A percentile compares a stretch with the other conserved stretches of the same genome.
Conservation (phyloP, 2,113 vertebrate species). For the Zosterops japonicus region DNA sequence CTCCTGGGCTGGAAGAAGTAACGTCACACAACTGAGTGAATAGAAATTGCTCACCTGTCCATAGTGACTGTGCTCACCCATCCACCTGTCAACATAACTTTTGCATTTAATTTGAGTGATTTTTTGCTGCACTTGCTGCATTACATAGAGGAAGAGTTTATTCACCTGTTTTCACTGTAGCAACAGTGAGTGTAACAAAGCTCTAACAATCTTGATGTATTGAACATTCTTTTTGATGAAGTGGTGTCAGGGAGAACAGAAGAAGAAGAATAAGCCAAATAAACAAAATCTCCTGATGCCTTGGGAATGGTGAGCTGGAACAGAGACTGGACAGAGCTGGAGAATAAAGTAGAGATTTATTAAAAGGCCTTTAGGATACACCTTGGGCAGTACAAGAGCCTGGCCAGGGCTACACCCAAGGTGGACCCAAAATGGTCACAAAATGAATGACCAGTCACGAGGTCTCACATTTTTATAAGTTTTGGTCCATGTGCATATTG, state of each 20-base stretch:
- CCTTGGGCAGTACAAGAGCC: not conserved
- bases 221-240: not conserved
- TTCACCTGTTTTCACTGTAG: not conserved
- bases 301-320: not conserved
- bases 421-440: not conserved
- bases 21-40: rapidly evolving
- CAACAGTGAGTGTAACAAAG: not conserved
- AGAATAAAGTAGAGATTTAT: not conserved
- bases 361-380: not conserved
- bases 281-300: not conserved
- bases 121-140: not conserved
- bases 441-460: rapidly evolving
- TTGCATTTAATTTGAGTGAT: not conserved
- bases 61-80: not conserved
- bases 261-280: not conserved
- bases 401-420: not conserved
- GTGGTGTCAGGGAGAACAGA: not conserved
- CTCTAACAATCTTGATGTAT: not conserved
- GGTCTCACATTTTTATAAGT: not conserved
- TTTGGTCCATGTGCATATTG: not conserved
- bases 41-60: not conserved
- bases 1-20: not conserved
- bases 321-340: not conserved
- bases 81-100: not conserved
- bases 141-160: rapidly evolving